These are phyloP conservation scores for Odocoileus hemionus DNA, from an alignment of 2,113 vertebrate species.

Conservation along the genomic window DNA sequence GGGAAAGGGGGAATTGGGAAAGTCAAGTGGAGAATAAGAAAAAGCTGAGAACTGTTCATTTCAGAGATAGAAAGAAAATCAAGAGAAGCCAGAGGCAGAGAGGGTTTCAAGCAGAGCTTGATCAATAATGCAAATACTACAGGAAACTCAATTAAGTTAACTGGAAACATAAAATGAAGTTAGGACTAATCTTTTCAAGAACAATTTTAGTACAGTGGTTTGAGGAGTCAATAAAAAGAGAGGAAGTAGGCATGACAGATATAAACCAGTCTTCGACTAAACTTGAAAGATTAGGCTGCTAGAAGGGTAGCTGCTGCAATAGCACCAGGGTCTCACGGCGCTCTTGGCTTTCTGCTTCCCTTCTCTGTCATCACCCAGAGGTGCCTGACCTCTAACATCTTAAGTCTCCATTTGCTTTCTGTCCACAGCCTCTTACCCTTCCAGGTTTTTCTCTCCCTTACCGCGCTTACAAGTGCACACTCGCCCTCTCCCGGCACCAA, in stretches of 20 bases:
- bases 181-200: neutral
- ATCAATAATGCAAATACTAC: neutral
- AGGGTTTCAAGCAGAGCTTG: neutral
- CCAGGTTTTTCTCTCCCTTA: neutral
- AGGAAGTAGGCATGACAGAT: neutral
- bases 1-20: neutral
- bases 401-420: neutral
- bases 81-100: neutral
- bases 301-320: neutral
- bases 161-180: conserved; percentile 3
- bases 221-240: neutral
- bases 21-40: neutral
- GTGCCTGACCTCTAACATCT: neutral
- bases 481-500: neutral
- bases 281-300: neutral
- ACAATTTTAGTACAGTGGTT: neutral
- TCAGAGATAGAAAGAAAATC: neutral
- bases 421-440: neutral
- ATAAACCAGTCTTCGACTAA: neutral
- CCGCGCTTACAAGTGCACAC: neutral
- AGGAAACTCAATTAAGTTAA: neutral
- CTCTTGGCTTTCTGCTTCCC: neutral
- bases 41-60: neutral
- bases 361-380: neutral
- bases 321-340: neutral